Evolutionary conservation across 2,797 vertebrate species (phyloP).

Genomic region (Rhinophrynus dorsalis): DNA sequence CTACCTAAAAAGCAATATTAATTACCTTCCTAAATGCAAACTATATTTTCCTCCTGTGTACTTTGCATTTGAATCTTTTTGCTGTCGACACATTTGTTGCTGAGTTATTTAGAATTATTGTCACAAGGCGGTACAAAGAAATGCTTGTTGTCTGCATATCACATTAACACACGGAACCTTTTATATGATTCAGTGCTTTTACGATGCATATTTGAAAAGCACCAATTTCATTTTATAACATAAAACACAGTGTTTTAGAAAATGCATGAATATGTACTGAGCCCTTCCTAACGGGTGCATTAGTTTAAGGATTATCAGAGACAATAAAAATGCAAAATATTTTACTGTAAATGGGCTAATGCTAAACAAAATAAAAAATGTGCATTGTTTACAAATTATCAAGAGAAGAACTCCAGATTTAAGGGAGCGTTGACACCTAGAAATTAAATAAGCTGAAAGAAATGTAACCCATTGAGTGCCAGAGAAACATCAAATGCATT

Average conservation of each 20-base stretch:
- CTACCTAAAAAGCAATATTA: constrained; percentile 71
- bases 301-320: not conserved
- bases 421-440: no score
- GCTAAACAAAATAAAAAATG: no score
- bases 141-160: constrained; percentile 52
- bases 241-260: not conserved
- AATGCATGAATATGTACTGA: not conserved
- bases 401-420: no score
- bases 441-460: no score
- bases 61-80: constrained; percentile 53
- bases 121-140: constrained; percentile 49
- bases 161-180: constrained; percentile 13
- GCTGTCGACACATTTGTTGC: constrained; percentile 54
- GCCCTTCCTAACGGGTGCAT: not conserved
- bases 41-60: constrained; percentile 52
- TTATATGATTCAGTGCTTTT: not conserved
- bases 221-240: constrained; percentile 13
- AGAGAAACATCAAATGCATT: no score
- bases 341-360: no score
- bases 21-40: constrained; percentile 63
- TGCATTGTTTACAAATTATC: no score
- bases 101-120: constrained; percentile 59
- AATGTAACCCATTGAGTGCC: no score
- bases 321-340: no score
- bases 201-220: constrained; percentile 15